Base-by-base conservation (phyloP, 2,888 invertebrate species). In the Drosophila flavopinicola region DNA sequence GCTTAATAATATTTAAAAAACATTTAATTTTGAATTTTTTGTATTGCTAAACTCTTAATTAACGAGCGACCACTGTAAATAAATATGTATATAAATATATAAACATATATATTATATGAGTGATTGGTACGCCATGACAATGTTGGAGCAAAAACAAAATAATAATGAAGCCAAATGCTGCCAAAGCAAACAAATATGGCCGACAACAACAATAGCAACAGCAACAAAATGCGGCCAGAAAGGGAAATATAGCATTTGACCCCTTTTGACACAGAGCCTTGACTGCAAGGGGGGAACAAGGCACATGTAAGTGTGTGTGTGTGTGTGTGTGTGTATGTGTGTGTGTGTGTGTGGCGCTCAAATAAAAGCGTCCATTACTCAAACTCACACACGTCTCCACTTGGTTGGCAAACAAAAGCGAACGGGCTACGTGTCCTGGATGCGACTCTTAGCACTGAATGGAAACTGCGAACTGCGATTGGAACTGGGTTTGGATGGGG, bases 331-430 rank as follows among this genome's bases (percentile, higher is more conserved):
- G 3, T 37, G n/a, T 44, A 25, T 47, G 24, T 42, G 42, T 37
- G 32, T 51, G 30, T 10, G 53, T 48, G 61, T 61, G 54, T 75
- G 70, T 75, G 63, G 63, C 51, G 73, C 64, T 66, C 83, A 85
- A 88, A 88, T 88, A 88, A 88, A 86, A 85, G 83, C 82, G 82
- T 84, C 84, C 85, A 88, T 88, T 88, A 86, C 85, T 82, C 84
- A 83, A 75, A 73, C 74, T 70, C 59, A 58, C 66, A 58, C 67
- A 66, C 52, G 64, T 56, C 57, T 27, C 20, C 56, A 53, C 59
- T 47, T 54, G 32, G 23, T 13, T 37, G 52, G 70, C 84, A 78
- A 85, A 79, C 74, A 75, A 82, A 72, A 67, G 75, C 76, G 27
- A 11, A 38, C 41, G 25, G n/a, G 38, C 42, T 75, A 74, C 76